Evolutionary conservation across 2,113 vertebrate species (phyloP).

Genomic region (Alligator mississippiensis): DNA sequence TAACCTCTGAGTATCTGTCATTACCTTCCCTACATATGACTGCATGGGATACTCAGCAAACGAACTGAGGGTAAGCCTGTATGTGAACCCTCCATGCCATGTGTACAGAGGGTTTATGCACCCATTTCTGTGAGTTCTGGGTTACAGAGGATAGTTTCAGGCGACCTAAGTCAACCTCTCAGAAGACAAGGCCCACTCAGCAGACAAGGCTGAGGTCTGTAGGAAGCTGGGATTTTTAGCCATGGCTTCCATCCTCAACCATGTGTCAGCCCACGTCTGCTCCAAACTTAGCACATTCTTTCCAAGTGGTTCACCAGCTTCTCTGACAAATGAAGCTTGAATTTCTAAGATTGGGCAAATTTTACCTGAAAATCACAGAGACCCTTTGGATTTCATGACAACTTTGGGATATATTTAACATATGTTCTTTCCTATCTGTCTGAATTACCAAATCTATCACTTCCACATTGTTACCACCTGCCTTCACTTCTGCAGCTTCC

Average conservation of each 20-base stretch:
- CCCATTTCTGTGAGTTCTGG: not conserved
- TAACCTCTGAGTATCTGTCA: not conserved
- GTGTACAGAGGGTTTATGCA: too few relatives aligned
- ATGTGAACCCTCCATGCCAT: too few relatives aligned
- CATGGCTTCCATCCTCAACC: not conserved
- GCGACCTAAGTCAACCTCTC: not conserved
- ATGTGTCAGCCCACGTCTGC: not conserved
- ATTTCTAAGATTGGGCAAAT: not conserved
- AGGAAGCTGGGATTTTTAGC: not conserved
- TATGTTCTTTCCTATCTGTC: not conserved
- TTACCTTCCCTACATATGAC: not conserved
- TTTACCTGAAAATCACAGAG: not conserved
- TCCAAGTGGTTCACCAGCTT: not conserved
- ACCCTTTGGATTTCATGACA: not conserved
- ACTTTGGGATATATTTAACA: not conserved
- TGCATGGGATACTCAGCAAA: not conserved
- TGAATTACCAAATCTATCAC: not conserved
- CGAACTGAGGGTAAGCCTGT: not conserved
- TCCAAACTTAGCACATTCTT: not conserved
- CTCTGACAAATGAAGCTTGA: not conserved
- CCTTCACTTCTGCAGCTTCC: not conserved
- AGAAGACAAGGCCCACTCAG: not conserved
- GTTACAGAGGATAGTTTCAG: not conserved
- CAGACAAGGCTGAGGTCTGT: not conserved
- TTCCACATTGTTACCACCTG: not conserved